Conservation (phyloP, 2,797 vertebrate genomes). For the Lepus oiostolus region DNA sequence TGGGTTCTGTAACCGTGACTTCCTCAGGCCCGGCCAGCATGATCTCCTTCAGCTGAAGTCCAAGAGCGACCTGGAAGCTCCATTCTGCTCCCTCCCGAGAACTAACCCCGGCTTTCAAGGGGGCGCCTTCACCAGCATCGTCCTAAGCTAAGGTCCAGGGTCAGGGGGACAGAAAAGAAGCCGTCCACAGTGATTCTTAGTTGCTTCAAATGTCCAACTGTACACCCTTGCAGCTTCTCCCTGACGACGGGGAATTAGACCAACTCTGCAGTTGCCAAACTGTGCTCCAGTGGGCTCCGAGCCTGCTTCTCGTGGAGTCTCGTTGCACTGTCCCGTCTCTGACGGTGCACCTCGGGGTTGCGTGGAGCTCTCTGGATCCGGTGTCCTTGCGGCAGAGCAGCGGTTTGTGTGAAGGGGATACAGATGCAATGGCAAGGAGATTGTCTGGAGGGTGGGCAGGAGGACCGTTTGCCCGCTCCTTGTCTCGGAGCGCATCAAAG, state of each 20-base stretch:
- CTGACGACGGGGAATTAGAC: not conserved
- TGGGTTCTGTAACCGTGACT: not conserved
- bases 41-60: not conserved
- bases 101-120: not conserved
- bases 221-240: not conserved
- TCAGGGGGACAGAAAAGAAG: not conserved
- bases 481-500: slow-evolving; percentile 47
- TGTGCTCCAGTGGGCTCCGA: not conserved
- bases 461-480: not conserved
- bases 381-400: not conserved
- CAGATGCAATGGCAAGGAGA: not conserved
- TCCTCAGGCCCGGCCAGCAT: not conserved
- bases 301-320: not conserved
- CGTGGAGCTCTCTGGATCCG: not conserved
- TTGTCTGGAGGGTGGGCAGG: accelerated
- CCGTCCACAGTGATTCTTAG: not conserved
- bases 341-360: not conserved
- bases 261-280: not conserved
- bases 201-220: not conserved
- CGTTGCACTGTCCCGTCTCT: not conserved
- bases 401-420: not conserved
- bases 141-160: not conserved
- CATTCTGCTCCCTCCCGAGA: not conserved
- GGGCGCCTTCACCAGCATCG: not conserved
- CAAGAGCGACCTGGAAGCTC: not conserved